These are phyloP conservation scores for Thecocarcelia acutangulata DNA, from an alignment of 2,888 invertebrate species.

Conservation along the genomic window DNA sequence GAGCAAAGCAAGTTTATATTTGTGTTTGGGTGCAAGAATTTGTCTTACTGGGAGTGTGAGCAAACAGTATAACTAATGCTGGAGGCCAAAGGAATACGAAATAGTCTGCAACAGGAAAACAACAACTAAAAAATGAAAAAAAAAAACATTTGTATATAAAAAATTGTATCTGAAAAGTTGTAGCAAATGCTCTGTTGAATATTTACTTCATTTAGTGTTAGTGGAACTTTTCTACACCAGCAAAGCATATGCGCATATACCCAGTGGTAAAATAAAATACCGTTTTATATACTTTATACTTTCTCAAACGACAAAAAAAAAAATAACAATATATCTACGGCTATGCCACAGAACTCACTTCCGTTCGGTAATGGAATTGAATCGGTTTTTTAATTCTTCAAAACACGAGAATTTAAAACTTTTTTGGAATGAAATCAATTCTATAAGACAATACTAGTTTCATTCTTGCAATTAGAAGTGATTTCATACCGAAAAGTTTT, in stretches of 20 bases:
- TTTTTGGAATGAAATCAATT: too few relatives aligned
- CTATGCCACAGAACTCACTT: too few relatives aligned
- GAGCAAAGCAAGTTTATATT: background rate
- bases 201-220: background rate
- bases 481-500: too few relatives aligned
- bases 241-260: background rate
- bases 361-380: too few relatives aligned
- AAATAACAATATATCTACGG: too few relatives aligned
- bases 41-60: conserved; percentile 8
- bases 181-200: conserved; percentile 10
- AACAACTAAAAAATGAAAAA: background rate
- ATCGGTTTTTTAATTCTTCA: too few relatives aligned
- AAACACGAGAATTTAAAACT: too few relatives aligned
- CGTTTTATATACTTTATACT: too few relatives aligned
- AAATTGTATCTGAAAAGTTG: conserved; percentile 11
- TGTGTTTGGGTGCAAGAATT: background rate
- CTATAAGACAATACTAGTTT: too few relatives aligned
- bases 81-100: conserved; percentile 35
- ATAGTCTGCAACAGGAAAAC: conserved; percentile 26
- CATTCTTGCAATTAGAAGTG: too few relatives aligned
- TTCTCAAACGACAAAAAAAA: too few relatives aligned
- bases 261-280: too few relatives aligned
- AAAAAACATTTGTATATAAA: background rate
- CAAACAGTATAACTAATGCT: conserved; percentile 24
- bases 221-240: background rate